Percentiles rank a stretch among this genome's conserved stretches.
These are phyloP conservation scores for Adelges cooleyi DNA, from an alignment of 1,140 invertebrate genomes.

Conservation along the genomic window DNA sequence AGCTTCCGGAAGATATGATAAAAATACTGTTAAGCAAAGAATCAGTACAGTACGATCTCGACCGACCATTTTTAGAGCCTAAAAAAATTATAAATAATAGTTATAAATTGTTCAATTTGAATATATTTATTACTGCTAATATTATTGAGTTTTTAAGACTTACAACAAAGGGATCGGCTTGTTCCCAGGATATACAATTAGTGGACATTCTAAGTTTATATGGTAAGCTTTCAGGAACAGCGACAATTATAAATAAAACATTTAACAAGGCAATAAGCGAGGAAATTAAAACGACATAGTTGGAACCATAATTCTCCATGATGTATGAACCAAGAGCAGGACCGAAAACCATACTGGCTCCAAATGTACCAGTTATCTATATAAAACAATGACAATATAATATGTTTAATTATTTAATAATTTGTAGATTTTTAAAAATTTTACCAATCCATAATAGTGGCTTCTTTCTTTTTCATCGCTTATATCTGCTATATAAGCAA, in stretches of 20 bases:
- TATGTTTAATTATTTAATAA: not conserved
- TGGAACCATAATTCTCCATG: conserved; percentile 78
- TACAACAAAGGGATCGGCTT: conserved; percentile 93
- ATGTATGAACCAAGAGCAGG: conserved; percentile 92
- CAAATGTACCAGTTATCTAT: conserved; percentile 91
- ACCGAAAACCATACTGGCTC: conserved; percentile 94
- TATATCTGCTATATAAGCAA: conserved; percentile 99
- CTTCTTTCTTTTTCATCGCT: conserved; percentile 93
- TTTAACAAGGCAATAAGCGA: conserved; percentile 91
- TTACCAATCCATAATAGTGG: conserved; percentile 88
- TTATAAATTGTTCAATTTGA: not conserved
- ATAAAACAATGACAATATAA: conserved; percentile 33
- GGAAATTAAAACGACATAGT: conserved; percentile 88
- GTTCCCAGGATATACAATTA: conserved; percentile 71
- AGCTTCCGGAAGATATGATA: conserved; percentile 96
- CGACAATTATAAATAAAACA: conserved; percentile 95
- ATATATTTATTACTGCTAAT: not conserved
- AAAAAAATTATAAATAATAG: conserved; percentile 33
- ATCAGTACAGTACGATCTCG: conserved; percentile 92
- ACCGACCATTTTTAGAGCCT: conserved; percentile 83
- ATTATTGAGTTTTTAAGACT: conserved; percentile 33
- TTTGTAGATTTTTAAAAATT: not conserved
- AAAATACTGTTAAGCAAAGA: conserved; percentile 92
- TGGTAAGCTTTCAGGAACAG: conserved; percentile 93
- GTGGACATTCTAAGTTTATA: conserved; percentile 75